Conservation (phyloP, 2,797 vertebrate genomes). For the Hemitrygon akajei region DNA sequence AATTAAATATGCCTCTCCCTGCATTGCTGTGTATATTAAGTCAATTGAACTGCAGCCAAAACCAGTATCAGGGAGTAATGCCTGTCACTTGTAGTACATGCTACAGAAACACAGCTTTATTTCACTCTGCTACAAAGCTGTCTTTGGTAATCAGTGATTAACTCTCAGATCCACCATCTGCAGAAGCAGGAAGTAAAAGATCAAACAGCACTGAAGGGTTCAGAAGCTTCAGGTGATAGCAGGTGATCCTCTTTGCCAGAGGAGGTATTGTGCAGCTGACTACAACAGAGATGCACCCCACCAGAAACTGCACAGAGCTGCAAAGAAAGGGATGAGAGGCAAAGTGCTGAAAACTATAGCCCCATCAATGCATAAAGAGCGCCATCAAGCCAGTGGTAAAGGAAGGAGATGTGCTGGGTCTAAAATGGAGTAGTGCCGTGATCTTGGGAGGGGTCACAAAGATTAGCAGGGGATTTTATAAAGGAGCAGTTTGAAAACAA, state of each 20-base stretch:
- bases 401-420: too few relatives aligned
- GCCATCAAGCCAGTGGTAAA: background rate
- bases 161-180: background rate
- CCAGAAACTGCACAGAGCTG: too few relatives aligned
- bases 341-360: background rate
- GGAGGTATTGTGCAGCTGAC: background rate
- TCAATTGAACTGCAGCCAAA: background rate
- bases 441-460: background rate
- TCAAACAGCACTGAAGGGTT: background rate
- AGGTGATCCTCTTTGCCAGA: background rate
- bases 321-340: background rate
- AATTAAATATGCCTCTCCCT: background rate
- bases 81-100: background rate
- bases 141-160: background rate
- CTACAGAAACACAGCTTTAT: conserved; percentile 7
- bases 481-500: background rate
- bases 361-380: background rate
- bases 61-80: background rate
- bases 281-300: background rate
- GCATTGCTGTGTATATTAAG: background rate
- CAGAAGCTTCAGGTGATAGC: background rate
- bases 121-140: background rate
- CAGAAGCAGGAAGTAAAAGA: background rate
- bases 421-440: background rate
- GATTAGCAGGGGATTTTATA: background rate